Evolutionary conservation across 2,797 vertebrate species (phyloP).

Genomic region (Rhinoraja longicauda): DNA sequence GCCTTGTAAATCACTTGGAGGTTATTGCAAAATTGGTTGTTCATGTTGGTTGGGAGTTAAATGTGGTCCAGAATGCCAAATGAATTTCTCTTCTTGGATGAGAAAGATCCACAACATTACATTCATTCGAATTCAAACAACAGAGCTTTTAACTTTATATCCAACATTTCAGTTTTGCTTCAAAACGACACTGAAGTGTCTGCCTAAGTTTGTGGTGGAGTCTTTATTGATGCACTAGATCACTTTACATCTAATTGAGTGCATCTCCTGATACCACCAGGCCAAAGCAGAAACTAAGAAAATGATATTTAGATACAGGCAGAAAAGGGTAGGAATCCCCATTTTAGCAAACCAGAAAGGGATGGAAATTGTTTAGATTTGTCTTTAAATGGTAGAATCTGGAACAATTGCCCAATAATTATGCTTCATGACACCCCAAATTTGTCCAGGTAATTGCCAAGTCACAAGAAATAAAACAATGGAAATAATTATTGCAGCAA

Average conservation of each 20-base stretch:
- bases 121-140: not conserved
- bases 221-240: not conserved
- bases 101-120: not conserved
- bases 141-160: not conserved
- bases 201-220: not conserved
- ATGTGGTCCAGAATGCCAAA: not conserved
- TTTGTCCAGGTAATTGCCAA: not conserved
- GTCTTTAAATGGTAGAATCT: not conserved
- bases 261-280: not conserved
- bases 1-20: too few species aligned
- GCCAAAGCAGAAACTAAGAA: not conserved
- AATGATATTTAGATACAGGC: not conserved
- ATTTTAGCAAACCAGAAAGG: not conserved
- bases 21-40: not conserved
- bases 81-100: too few species aligned
- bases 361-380: not conserved
- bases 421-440: not conserved
- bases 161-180: not conserved
- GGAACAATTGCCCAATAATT: not conserved
- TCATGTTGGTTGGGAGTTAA: not conserved
- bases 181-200: not conserved
- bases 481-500: not conserved
- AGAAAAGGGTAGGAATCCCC: not conserved
- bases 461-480: not conserved
- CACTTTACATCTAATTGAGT: not conserved